Conservation (phyloP, 2,888 invertebrate genomes). For the Clunio marinus region DNA sequence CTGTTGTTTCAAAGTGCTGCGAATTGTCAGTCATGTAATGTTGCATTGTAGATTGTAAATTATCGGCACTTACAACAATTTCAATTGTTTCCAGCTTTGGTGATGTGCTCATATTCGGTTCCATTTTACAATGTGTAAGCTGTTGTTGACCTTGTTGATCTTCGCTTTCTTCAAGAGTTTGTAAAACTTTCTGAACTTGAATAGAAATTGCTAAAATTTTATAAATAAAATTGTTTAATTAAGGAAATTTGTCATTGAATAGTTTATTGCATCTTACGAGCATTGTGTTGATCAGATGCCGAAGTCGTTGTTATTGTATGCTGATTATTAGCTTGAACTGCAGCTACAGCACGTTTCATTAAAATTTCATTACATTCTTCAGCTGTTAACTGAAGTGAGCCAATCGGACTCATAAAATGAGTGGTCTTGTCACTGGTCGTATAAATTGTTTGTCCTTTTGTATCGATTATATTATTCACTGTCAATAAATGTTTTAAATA, state of each 20-base stretch:
- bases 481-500: slow-evolving; percentile 39
- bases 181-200: slow-evolving; percentile 53
- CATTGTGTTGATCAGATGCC: slow-evolving; percentile 50
- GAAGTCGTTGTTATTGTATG: slow-evolving; percentile 51
- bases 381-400: slow-evolving; percentile 67
- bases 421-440: slow-evolving; percentile 48
- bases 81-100: slow-evolving; percentile 48
- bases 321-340: slow-evolving; percentile 55
- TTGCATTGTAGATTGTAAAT: not conserved
- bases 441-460: slow-evolving; percentile 51
- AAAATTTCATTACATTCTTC: slow-evolving; percentile 75
- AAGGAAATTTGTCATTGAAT: not conserved
- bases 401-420: slow-evolving; percentile 68
- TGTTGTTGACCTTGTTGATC: slow-evolving; percentile 51
- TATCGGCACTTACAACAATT: slow-evolving; percentile 36
- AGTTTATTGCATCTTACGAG: slow-evolving; percentile 41
- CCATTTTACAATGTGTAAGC: slow-evolving; percentile 50
- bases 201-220: slow-evolving; percentile 49
- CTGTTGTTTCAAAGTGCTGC: slow-evolving; percentile 34
- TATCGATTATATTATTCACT: slow-evolving; percentile 51
- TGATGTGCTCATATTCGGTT: slow-evolving; percentile 52
- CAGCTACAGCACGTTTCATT: slow-evolving; percentile 68
- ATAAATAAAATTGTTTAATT: not conserved
- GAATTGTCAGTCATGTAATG: slow-evolving; percentile 12
- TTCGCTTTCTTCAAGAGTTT: slow-evolving; percentile 51